These are phyloP conservation scores for Drosophila recens DNA, from an alignment of 2,888 invertebrate genomes.

Conservation along the genomic window DNA sequence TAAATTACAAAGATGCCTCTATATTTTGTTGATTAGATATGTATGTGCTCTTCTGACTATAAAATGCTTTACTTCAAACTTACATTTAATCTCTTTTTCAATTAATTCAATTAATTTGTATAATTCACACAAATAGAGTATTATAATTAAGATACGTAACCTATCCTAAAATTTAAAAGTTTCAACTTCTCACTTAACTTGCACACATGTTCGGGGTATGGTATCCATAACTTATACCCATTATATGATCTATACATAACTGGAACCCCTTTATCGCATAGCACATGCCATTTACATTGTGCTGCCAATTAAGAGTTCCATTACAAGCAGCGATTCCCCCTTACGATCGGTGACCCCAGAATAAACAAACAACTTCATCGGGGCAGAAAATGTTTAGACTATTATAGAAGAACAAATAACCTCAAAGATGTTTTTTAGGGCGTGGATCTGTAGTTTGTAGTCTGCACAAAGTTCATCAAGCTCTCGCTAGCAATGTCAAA, in stretches of 20 bases:
- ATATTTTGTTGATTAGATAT: neutral
- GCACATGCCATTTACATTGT: constrained; percentile 27
- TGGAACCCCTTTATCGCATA: constrained; percentile 2
- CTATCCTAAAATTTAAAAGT: neutral
- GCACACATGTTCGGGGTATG: neutral
- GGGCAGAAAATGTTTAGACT: constrained; percentile 60
- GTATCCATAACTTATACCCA: neutral
- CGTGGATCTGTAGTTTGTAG: constrained; percentile 44
- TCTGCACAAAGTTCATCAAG: constrained; percentile 58
- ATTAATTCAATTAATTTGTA: no score
- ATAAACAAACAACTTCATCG: constrained; percentile 63
- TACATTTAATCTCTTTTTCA: neutral
- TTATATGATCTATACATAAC: neutral
- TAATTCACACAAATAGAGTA: neutral
- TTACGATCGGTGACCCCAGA: constrained; percentile 53
- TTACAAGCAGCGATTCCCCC: constrained; percentile 38
- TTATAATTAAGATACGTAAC: neutral
- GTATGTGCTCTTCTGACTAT: no score
- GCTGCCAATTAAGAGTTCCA: constrained; percentile 58
- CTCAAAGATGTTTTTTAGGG: constrained; percentile 53
- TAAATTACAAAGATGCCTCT: neutral
- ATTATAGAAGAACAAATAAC: constrained; percentile 57
- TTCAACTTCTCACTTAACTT: neutral
- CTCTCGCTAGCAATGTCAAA: constrained; percentile 46
- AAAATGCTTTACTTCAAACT: no score